Evolutionary conservation across 2,888 invertebrate genomes (phyloP).

Genomic region (Cheilosia pagana): DNA sequence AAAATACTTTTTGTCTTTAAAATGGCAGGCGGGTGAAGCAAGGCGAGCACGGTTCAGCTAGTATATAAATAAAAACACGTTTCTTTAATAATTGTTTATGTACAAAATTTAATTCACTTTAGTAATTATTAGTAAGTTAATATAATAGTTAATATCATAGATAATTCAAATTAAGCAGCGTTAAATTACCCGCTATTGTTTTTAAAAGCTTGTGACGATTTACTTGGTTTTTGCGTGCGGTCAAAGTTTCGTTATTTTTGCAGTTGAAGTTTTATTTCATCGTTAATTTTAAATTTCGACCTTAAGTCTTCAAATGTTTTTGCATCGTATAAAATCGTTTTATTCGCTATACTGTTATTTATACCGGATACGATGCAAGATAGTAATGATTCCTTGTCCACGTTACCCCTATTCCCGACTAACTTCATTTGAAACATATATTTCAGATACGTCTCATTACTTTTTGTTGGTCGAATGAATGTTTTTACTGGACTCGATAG

Average conservation of each 20-base stretch:
- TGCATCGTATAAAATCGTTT: no score
- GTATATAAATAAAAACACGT: no score
- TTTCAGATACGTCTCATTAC: constrained; percentile 21
- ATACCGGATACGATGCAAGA: constrained; percentile 41
- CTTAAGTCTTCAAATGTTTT: constrained; percentile 29
- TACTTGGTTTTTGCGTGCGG: constrained; percentile 21
- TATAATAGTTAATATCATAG: no score
- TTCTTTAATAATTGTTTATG: no score
- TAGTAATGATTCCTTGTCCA: constrained; percentile 37
- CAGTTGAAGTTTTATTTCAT: constrained; percentile 43
- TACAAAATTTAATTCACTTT: no score
- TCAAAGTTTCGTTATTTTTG: constrained; percentile 7
- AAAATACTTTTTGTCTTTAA: no score
- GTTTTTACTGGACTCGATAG: constrained; percentile 21
- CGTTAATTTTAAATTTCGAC: constrained; percentile 32
- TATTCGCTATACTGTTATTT: constrained; percentile 28
- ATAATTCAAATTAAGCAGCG: no score
- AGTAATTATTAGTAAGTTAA: no score
- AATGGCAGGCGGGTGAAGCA: no score
- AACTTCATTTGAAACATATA: constrained; percentile 34
- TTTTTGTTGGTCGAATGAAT: constrained; percentile 24
- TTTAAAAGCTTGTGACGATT: constrained; percentile 3
- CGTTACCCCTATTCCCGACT: constrained; percentile 32
- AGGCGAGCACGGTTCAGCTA: no score
- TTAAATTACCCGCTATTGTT: neutral